Conservation (phyloP, 2,888 invertebrate species). For the Lymantria monacha region DNA sequence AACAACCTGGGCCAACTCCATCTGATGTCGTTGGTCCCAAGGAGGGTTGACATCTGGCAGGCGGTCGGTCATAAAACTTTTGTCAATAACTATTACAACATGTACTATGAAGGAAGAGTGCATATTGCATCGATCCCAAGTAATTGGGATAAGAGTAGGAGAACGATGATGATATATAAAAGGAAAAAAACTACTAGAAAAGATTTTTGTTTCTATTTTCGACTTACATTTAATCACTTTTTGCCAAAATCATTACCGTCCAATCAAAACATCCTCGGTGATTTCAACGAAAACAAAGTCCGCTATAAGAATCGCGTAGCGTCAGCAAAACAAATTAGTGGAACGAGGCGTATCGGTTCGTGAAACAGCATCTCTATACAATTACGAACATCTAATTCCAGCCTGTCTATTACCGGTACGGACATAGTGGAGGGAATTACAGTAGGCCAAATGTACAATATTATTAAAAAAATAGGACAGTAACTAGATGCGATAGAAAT, state of each 20-base stretch:
- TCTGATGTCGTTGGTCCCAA: too few relatives aligned
- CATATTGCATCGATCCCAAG: too few relatives aligned
- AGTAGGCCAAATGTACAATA: conserved; percentile 11
- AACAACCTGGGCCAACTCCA: too few relatives aligned
- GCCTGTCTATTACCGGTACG: conserved; percentile 13
- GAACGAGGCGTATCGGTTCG: conserved; percentile 30
- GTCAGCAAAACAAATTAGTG: conserved; percentile 35
- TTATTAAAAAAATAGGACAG: neutral
- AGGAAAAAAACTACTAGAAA: neutral
- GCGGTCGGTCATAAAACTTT: too few relatives aligned
- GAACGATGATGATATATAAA: too few relatives aligned
- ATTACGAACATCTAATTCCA: conserved; percentile 32
- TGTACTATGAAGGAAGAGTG: too few relatives aligned
- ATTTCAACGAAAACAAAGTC: conserved; percentile 28
- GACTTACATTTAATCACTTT: neutral
- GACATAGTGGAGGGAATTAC: conserved; percentile 3
- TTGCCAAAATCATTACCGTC: neutral
- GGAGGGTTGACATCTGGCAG: too few relatives aligned
- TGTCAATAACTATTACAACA: too few relatives aligned
- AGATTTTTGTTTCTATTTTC: neutral
- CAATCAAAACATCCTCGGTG: conserved; percentile 5
- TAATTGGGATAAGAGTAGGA: too few relatives aligned
- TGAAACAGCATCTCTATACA: conserved; percentile 34
- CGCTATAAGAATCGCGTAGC: conserved; percentile 21
- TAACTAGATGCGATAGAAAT: too few relatives aligned